Evolutionary conservation across 1,140 invertebrate genomes (phyloP), one percentile per base, ranked within the genome.

Genomic region (Trypoxylus dichotomus): DNA sequence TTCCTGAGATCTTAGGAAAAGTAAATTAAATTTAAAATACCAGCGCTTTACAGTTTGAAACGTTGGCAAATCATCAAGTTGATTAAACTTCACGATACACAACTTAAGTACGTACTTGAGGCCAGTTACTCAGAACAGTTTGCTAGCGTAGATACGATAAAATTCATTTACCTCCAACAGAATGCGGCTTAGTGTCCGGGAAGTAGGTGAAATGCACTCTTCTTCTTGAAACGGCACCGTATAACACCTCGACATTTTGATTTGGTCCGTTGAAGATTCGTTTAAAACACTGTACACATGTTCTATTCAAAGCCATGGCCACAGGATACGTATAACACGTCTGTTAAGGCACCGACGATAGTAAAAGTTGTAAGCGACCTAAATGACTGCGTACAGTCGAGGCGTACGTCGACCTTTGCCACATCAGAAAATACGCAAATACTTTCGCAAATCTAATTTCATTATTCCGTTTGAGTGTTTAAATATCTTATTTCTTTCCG

Each of bases 131-230:
- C 72, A 42, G 15, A 32, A 27, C 27, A 71, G 32, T 37, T 71
- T 29, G 10, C 15, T 6, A 3, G 13, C 77, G 68, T 71, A 63
- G 15, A 73, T 27, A 11, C 42, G 8, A 43, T 19, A n/a, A 54
- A 54, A 47, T 79, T 73, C 29, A 58, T 75, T 79, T 80, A 84
- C 82, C 82, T 82, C 72, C 72, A 41, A 79, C 77, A 19, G 83
- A 74, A 19, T 79, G 80, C 58, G 79, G 42, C 72, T 82, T 80
- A 27, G 72, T 41, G 76, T 85, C 84, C 0, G 84, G 78, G 7
- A 47, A 77, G 78, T 85, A 85, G n/a, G 79, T 80, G 79, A 85
- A 85, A 80, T 84, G 83, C 47, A 76, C 80, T 58, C 79, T 79
- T 76, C 75, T 80, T 21, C 47, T 68, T 37, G 80, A 77, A 19